Percentiles rank a stretch among this genome's conserved stretches.
phyloP scores from a whole-genome alignment of 2,888 invertebrate species.

The Drosophila testacea region DNA sequence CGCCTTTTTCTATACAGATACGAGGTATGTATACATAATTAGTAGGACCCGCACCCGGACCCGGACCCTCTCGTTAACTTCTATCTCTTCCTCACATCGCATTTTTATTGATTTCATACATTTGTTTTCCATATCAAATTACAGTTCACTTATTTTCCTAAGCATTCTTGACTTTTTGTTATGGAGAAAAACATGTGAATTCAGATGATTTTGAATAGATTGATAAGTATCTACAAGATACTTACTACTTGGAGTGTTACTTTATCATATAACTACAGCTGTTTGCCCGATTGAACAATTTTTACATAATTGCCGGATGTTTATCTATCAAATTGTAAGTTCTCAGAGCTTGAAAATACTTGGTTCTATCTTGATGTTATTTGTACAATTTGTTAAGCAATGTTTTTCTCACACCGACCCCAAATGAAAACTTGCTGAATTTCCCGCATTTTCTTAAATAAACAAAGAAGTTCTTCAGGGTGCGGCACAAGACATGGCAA shows the following conservation, averaged over 20 bases:
- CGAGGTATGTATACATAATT: slow-evolving; percentile 36
- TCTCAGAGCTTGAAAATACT: slow-evolving; percentile 42
- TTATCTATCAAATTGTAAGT: slow-evolving; percentile 42
- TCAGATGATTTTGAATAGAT: background rate
- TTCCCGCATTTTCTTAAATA: slow-evolving; percentile 74
- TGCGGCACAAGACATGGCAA: slow-evolving; percentile 54
- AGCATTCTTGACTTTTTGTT: slow-evolving; percentile 22
- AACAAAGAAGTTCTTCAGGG: slow-evolving; percentile 68
- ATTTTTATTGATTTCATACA: slow-evolving; percentile 56
- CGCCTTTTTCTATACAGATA: slow-evolving; percentile 13
- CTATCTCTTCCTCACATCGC: slow-evolving; percentile 16
- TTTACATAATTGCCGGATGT: slow-evolving; percentile 70
- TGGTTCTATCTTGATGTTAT: slow-evolving; percentile 35
- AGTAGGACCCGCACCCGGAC: slow-evolving; percentile 11
- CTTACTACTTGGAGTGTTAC: slow-evolving; percentile 8
- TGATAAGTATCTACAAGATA: slow-evolving; percentile 24
- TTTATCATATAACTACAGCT: slow-evolving; percentile 2
- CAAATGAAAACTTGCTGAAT: slow-evolving; percentile 59
- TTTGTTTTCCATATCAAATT: slow-evolving; percentile 34
- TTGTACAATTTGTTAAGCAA: slow-evolving; percentile 66
- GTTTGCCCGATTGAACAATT: slow-evolving; percentile 15
- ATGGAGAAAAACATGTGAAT: slow-evolving; percentile 15
- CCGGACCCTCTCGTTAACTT: slow-evolving; percentile 5
- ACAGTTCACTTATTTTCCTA: slow-evolving; percentile 26
- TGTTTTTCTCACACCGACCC: slow-evolving; percentile 75